Evolutionary conservation across 23 tunicate genomes (phyloP).

Genomic region (Trididemnum nubilum): DNA sequence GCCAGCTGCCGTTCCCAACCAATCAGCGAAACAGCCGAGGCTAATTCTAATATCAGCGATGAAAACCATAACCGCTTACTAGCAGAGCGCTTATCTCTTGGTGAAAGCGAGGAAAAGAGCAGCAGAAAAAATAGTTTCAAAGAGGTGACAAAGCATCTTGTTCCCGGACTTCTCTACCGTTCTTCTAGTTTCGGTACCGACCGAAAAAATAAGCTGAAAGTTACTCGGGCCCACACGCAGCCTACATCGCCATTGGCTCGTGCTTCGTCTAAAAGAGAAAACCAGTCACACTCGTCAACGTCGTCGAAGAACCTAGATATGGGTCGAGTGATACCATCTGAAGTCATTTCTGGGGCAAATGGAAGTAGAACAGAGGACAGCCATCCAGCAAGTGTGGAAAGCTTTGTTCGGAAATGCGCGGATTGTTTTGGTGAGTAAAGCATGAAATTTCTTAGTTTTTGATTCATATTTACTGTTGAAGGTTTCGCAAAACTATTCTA

Average conservation of each 20-base stretch:
- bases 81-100: not conserved
- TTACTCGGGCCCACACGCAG: not conserved
- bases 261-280: not conserved
- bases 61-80: not conserved
- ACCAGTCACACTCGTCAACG: not conserved
- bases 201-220: not conserved
- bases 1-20: not conserved
- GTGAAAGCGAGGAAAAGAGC: not conserved
- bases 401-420: conserved; percentile 75
- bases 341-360: not conserved
- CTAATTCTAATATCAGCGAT: not conserved
- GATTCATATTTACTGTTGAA: too few species aligned
- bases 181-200: not conserved
- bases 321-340: conserved; percentile 15
- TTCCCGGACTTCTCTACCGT: not conserved
- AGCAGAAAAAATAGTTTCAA: not conserved
- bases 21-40: not conserved
- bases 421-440: conserved; percentile 68
- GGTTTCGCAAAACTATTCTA: too few species aligned
- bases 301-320: not conserved
- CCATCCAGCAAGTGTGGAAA: conserved; percentile 80
- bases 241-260: not conserved
- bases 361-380: conserved; percentile 26
- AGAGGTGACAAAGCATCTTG: not conserved
- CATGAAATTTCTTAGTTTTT: too few species aligned